Evolutionary conservation across 2,888 invertebrate species (phyloP), one percentile per base, ranked within the genome.

Genomic region (Caenorhabditis imperialis): DNA sequence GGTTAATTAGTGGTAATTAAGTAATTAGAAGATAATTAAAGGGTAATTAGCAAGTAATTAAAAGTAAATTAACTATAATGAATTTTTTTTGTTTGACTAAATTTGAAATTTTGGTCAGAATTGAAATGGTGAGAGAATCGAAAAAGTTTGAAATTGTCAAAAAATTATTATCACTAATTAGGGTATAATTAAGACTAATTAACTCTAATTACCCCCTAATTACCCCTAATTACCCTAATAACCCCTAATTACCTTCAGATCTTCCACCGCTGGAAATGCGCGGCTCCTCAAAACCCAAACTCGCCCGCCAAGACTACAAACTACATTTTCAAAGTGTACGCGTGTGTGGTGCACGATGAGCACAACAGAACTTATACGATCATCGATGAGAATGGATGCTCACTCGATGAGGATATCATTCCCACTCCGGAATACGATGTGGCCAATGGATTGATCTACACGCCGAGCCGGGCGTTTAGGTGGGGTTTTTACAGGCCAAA

Each of bases 351-450:
- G 12, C 70, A 74, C 38, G 77, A 81, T 55, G 73, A 73, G 25
- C 44, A 70, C 10, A 60, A 77, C 23, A 51, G 75, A 23, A 63
- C 75, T 1, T 78, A 77, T 40, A 70, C 67, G 33, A 75, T 81
- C n/a, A 74, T 81, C 25, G 78, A 81, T 48, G 77, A 81, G 16
- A 50, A 73, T 48, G 81, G 81, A 16, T 81, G 81, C 23, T 81
- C 81, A 8, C 54, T 81, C 14, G 81, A 81, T 45, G 81, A 81
- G 45, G 77, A 78, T 8, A 78, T 81, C 18, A 61, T 81, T 7
- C 81, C 78, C 7, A 78, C 78, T 20, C 75, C 77, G 4, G 75
- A 77, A 25, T 81, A 81, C 42, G 78, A 78, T 53, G 18, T 65
- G 18, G 55, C 69, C 6, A 62, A 73, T 18, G 71, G 69, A 5